Conservation (phyloP, 2,797 vertebrate species). For the Melanogrammus aeglefinus region DNA sequence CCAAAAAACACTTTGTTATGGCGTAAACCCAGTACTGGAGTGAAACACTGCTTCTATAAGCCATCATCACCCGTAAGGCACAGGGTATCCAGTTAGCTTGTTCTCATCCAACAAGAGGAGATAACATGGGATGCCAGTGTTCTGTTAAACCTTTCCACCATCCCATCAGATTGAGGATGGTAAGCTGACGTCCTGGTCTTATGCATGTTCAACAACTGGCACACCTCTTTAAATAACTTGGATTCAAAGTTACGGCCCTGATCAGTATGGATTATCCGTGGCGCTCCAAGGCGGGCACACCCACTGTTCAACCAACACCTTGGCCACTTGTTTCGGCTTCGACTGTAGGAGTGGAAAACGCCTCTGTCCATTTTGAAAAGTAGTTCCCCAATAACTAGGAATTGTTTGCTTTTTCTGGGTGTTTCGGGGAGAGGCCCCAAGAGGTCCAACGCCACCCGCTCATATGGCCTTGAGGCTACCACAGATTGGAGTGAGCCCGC, state of each 20-base stretch:
- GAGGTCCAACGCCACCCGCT: too few species aligned
- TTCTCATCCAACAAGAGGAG: slow-evolving; percentile 9
- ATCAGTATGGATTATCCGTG: neutral
- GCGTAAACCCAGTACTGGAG: slow-evolving; percentile 18
- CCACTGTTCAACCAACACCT: neutral
- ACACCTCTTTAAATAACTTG: slow-evolving; percentile 6
- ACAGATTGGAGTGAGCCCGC: too few species aligned
- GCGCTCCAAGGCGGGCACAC: neutral
- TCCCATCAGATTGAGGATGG: neutral
- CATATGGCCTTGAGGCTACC: too few species aligned
- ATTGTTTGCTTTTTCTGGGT: neutral
- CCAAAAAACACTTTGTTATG: slow-evolving; percentile 7
- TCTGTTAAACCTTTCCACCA: slow-evolving; percentile 7
- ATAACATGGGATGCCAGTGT: neutral
- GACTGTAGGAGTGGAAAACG: slow-evolving; percentile 12
- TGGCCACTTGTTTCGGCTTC: neutral
- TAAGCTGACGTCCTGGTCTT: neutral
- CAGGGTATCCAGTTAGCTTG: slow-evolving; percentile 8
- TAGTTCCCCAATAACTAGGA: slow-evolving; percentile 26
- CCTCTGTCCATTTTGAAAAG: slow-evolving; percentile 28
- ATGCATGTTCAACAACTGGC: neutral
- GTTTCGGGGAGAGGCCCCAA: slow-evolving; percentile 19
- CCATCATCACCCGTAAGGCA: slow-evolving; percentile 27
- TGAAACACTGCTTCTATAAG: slow-evolving; percentile 20
- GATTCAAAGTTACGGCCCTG: neutral